A percentile compares a stretch with the other conserved stretches of the same genome.
These are phyloP conservation scores for Invenusta paracnida DNA, from an alignment of 2,888 invertebrate genomes.

Conservation along the genomic window DNA sequence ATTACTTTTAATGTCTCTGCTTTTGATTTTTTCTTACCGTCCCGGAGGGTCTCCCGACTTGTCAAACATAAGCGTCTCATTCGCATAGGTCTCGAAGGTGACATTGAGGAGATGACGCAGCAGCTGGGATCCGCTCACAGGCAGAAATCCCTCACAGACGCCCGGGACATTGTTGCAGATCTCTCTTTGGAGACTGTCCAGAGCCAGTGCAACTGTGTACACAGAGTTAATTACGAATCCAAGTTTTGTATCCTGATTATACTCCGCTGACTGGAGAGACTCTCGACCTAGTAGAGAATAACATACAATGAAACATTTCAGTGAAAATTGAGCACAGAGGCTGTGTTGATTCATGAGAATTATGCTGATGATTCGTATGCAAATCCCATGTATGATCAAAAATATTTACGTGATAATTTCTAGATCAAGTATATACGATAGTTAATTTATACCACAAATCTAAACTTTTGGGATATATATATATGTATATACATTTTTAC, in stretches of 20 bases:
- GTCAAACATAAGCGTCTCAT: slow-evolving; percentile 70
- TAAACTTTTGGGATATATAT: no score
- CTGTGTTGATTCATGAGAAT: no score
- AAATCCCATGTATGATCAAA: no score
- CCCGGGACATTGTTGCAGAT: slow-evolving; percentile 64
- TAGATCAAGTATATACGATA: no score
- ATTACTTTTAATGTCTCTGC: no score
- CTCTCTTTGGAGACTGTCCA: slow-evolving; percentile 69
- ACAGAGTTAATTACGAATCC: slow-evolving; percentile 75
- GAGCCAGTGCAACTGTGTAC: slow-evolving; percentile 71
- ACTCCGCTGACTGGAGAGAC: slow-evolving; percentile 62
- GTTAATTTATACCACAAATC: no score
- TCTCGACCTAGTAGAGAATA: slow-evolving; percentile 67
- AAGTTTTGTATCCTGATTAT: slow-evolving; percentile 73
- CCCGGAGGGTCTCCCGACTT: slow-evolving; percentile 74
- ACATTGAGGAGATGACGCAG: slow-evolving; percentile 70
- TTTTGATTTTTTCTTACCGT: slow-evolving; percentile 65
- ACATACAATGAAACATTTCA: no score
- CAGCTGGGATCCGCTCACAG: slow-evolving; percentile 69
- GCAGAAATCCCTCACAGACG: slow-evolving; percentile 68
- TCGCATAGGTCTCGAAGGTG: slow-evolving; percentile 67
- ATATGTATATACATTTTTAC: no score
- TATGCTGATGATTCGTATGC: no score
- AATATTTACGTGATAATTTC: no score
- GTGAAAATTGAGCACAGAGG: no score